These are phyloP conservation scores for Hippoglossus stenolepis DNA, from an alignment of 2,113 vertebrate genomes.

Conservation along the genomic window DNA sequence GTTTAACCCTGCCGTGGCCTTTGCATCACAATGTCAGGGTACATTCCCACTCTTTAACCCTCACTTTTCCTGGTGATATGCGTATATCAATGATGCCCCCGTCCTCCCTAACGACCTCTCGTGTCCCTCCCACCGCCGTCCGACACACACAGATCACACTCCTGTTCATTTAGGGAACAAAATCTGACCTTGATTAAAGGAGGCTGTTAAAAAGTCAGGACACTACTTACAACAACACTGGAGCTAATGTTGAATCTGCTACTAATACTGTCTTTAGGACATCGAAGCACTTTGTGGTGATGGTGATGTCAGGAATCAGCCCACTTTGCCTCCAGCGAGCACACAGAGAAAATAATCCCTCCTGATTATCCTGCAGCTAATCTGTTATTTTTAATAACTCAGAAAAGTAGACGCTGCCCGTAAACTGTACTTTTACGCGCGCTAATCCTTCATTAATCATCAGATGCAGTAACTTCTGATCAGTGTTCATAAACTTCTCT, in stretches of 20 bases:
- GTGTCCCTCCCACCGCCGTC: constrained; percentile 36
- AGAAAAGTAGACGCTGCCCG: neutral
- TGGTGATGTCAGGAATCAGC: neutral
- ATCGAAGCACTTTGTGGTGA: neutral
- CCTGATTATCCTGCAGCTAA: neutral
- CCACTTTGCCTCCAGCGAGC: neutral
- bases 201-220: neutral
- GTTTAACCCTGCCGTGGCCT: constrained; percentile 68
- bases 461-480: neutral
- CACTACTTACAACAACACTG: neutral
- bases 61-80: constrained; percentile 75
- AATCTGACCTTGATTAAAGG: constrained; percentile 13
- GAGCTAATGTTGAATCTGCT: neutral
- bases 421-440: neutral
- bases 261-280: neutral
- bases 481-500: neutral
- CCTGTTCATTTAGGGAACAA: neutral
- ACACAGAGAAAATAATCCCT: constrained; percentile 7
- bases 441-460: neutral
- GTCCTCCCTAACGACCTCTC: constrained; percentile 37
- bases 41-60: constrained; percentile 72
- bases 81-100: constrained; percentile 67
- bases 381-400: neutral
- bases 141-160: constrained; percentile 24
- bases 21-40: constrained; percentile 78